These are phyloP conservation scores for Ceyx erithaca DNA, from an alignment of 2,797 vertebrate species.

Conservation along the genomic window DNA sequence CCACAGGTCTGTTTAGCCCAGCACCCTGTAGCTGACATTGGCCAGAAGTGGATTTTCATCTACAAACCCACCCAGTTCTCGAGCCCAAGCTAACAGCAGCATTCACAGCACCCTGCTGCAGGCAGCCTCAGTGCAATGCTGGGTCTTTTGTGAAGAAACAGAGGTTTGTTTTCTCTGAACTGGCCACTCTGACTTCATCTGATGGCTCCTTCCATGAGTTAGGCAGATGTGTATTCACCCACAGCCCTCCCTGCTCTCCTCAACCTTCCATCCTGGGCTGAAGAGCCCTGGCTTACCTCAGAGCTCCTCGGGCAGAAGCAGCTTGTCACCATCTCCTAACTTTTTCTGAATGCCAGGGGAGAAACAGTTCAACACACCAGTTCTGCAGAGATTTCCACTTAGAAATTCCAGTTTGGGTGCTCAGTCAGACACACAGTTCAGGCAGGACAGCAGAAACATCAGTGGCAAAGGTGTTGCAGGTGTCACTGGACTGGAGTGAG, in stretches of 20 bases:
- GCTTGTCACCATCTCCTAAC: neutral
- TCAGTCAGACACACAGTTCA: neutral
- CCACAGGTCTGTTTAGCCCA: neutral
- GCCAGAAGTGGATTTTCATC: neutral
- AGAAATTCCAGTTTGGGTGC: neutral
- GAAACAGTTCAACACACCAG: neutral
- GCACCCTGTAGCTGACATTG: neutral
- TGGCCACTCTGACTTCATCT: fast-evolving
- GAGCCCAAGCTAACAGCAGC: neutral
- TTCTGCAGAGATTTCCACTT: neutral
- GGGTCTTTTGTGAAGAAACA: neutral
- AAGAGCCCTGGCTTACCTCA: fast-evolving
- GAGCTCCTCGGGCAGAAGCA: neutral
- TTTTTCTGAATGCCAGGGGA: neutral
- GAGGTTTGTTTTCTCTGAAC: neutral
- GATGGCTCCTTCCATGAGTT: neutral
- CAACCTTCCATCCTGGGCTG: neutral
- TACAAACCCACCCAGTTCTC: neutral
- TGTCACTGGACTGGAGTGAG: neutral
- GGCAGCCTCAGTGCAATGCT: neutral
- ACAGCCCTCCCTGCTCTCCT: fast-evolving
- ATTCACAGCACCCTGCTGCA: fast-evolving
- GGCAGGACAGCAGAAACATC: neutral
- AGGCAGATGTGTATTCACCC: neutral
- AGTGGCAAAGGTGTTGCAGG: neutral